A percentile compares a stretch with the other conserved stretches of the same genome.
Evolutionary conservation across 2,113 vertebrate species (phyloP).

Genomic region (Aphelocoma coerulescens): DNA sequence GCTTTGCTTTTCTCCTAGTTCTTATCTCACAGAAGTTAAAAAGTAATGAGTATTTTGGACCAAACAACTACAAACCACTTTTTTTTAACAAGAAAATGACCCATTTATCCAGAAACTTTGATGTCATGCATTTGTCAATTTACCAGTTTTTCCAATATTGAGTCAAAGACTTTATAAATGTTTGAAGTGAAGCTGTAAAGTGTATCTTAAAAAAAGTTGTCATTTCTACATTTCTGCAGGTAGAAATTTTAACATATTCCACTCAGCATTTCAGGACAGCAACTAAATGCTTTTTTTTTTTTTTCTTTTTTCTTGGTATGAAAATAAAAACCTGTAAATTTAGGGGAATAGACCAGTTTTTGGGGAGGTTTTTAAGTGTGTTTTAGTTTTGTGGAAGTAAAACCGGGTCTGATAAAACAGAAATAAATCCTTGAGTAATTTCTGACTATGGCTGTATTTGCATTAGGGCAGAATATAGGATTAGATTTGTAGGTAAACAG

Average conservation of each 20-base stretch:
- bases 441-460: fast-evolving
- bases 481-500: not conserved
- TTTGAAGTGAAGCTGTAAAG: not conserved
- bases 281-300: not conserved
- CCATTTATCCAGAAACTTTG: not conserved
- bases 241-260: not conserved
- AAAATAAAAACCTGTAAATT: not conserved
- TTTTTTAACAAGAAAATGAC: not conserved
- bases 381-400: not conserved
- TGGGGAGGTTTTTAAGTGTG: fast-evolving
- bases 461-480: not conserved
- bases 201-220: not conserved
- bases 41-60: too few species aligned
- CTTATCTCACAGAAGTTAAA: too few species aligned
- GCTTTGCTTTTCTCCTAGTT: too few species aligned
- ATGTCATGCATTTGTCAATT: not conserved
- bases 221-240: not conserved
- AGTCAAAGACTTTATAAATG: not conserved
- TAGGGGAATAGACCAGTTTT: not conserved
- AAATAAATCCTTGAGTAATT: not conserved
- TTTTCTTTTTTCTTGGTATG: not conserved
- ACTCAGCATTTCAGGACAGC: not conserved
- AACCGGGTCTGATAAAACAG: not conserved
- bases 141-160: not conserved
- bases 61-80: too few species aligned